Conservation (phyloP, 2,888 invertebrate species). For the Drosophila affinis region DNA sequence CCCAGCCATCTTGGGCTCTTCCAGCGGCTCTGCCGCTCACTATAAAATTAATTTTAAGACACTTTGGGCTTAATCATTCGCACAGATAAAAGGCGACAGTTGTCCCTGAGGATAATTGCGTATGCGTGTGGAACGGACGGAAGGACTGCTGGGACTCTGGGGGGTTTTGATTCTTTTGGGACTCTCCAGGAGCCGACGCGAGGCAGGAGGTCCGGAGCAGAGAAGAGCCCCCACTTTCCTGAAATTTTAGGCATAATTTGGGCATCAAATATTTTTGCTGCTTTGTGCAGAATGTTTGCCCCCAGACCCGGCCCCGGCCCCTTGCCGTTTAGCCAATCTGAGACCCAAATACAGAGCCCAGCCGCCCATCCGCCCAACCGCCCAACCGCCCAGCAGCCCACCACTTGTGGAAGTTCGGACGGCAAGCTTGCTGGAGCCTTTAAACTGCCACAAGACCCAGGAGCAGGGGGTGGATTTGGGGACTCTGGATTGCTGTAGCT, state of each 20-base stretch:
- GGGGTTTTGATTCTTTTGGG: constrained; percentile 8
- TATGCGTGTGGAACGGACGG: constrained; percentile 54
- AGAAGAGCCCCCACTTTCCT: background rate
- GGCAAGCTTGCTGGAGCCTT: constrained; percentile 70
- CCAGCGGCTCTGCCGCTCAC: constrained; percentile 40
- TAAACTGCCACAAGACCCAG: constrained; percentile 50
- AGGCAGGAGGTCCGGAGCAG: background rate
- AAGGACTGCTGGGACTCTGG: constrained; percentile 1
- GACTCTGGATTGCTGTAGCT: constrained; percentile 39
- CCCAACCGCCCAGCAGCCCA: constrained; percentile 27
- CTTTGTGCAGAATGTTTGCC: constrained; percentile 57
- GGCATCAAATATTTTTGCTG: constrained; percentile 67
- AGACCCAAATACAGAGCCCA: constrained; percentile 14
- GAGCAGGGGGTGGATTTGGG: constrained; percentile 12
- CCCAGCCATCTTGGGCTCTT: background rate
- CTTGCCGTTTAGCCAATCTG: constrained; percentile 5
- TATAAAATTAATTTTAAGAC: constrained; percentile 75
- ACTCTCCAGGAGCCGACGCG: background rate
- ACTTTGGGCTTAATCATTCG: constrained; percentile 72
- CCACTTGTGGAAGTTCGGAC: constrained; percentile 71
- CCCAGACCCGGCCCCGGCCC: constrained; percentile 24
- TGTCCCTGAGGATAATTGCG: constrained; percentile 74
- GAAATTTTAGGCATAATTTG: constrained; percentile 74
- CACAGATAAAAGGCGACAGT: constrained; percentile 72
- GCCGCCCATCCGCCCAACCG: background rate